These are phyloP conservation scores for Melinaea marsaeus DNA, from an alignment of 2,888 invertebrate genomes.

Conservation along the genomic window DNA sequence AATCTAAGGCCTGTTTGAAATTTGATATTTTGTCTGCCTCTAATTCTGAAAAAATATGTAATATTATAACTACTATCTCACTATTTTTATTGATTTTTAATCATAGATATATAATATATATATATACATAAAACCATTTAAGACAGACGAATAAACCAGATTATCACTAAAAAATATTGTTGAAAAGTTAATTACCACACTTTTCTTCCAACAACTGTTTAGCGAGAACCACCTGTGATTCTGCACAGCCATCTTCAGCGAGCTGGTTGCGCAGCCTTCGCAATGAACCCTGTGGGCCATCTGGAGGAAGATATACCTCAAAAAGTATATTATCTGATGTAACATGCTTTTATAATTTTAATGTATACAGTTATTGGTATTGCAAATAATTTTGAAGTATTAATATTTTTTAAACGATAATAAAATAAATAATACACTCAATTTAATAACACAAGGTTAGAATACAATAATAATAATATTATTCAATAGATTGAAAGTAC, in stretches of 20 bases:
- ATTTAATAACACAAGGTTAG: conserved; percentile 15
- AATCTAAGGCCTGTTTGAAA: conserved; percentile 89
- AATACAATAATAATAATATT: background rate
- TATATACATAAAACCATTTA: too few relatives aligned
- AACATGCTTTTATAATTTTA: conserved; percentile 3
- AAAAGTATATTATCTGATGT: conserved; percentile 36
- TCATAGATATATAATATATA: too few relatives aligned
- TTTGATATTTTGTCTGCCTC: conserved; percentile 85
- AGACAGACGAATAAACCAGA: too few relatives aligned
- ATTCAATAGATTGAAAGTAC: too few relatives aligned
- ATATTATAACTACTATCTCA: too few relatives aligned
- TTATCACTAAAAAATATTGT: too few relatives aligned
- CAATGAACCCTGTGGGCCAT: conserved; percentile 82
- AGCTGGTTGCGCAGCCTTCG: conserved; percentile 82
- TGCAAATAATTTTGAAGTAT: background rate
- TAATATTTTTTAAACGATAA: background rate
- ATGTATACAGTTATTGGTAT: background rate
- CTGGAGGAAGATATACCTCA: conserved; percentile 60
- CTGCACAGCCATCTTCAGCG: conserved; percentile 93
- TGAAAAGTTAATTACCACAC: conserved; percentile 76
- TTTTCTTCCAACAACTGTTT: conserved; percentile 88
- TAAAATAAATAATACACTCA: background rate
- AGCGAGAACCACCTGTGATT: conserved; percentile 91
- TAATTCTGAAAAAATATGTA: conserved; percentile 68
- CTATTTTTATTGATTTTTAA: too few relatives aligned